Base-by-base conservation (phyloP, 2,113 vertebrate species). In the Aspiorhynchus laticeps region DNA sequence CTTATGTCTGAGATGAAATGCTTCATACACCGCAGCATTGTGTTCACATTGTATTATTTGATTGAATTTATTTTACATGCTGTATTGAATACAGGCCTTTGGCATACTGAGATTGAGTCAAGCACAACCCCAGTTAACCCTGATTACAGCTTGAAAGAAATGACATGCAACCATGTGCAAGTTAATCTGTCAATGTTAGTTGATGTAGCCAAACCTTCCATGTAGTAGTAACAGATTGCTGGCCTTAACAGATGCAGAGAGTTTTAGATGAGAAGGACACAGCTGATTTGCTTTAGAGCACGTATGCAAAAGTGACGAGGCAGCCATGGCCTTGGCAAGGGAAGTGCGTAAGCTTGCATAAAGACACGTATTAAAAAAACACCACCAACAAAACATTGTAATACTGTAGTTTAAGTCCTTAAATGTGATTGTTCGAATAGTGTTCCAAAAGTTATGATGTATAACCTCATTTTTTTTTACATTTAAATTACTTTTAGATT, bases 171-270 rank as follows among this genome's bases (percentile, higher is more conserved):
- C 79, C 56, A 28, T 11, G 77, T 80, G 51, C 24, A 43, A 43
- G n/a, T 81, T 46, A 65, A 81, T 81, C n/a, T 65, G n/a, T 81
- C 26, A 46, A 46, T 65, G n/a, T 43, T 80, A 21, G 79, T 28
- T 46, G 14, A 81, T 81, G 80, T 65, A 31, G 59, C 80, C 38
- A 81, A 81, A 8, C 59, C 59, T 46, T 17, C 36, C 36, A 81
- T 46, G 59, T 63, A 65, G 59, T 46, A 28, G 4, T 46, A 46
- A 81, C 79, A 46, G 79, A 81, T 46, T 81, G 38, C 56, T 65
- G 59, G 80, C 80, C 59, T 26, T 65, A 81, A 65, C 80, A 65
- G 59, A 65, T 81, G 59, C 48, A 53, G 15, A 53, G 17, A 8
- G 7, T 78, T 78, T 78, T 46, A 8, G 36, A 81, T 19, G 12